Conservation (phyloP, 2,797 vertebrate species). For the Eremophila alpestris region DNA sequence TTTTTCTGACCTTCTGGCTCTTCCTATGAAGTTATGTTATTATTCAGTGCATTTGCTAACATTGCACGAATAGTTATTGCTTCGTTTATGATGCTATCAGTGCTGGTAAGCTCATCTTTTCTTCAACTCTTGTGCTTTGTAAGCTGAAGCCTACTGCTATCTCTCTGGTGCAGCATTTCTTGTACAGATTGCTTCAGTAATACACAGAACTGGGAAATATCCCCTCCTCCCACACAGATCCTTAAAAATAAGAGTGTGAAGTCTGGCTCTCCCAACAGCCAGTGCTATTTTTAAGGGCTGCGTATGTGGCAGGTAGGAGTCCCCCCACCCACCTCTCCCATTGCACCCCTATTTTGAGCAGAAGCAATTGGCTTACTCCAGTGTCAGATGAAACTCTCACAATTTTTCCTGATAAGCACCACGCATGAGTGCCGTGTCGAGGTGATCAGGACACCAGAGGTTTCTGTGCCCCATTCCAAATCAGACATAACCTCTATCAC, state of each 20-base stretch:
- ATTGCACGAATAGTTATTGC: background rate
- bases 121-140: background rate
- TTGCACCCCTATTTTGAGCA: conserved; percentile 46
- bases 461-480: background rate
- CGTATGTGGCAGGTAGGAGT: conserved; percentile 55
- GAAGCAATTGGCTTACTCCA: conserved; percentile 2
- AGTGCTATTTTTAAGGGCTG: conserved; percentile 36
- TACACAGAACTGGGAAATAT: conserved; percentile 56
- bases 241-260: conserved; percentile 64
- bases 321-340: conserved; percentile 37
- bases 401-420: background rate
- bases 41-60: background rate
- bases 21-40: background rate
- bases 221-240: conserved; percentile 51
- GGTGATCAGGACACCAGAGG: background rate
- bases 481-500: background rate
- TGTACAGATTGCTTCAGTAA: conserved; percentile 54
- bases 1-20: background rate
- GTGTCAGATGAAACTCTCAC: background rate
- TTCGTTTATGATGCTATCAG: background rate
- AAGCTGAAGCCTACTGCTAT: conserved; percentile 29
- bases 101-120: background rate
- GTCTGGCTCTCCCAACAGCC: conserved; percentile 59
- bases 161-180: conserved; percentile 27
- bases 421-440: fast-evolving